phyloP scores from a whole-genome alignment of 2,888 invertebrate species.

The Troides aeacus region DNA sequence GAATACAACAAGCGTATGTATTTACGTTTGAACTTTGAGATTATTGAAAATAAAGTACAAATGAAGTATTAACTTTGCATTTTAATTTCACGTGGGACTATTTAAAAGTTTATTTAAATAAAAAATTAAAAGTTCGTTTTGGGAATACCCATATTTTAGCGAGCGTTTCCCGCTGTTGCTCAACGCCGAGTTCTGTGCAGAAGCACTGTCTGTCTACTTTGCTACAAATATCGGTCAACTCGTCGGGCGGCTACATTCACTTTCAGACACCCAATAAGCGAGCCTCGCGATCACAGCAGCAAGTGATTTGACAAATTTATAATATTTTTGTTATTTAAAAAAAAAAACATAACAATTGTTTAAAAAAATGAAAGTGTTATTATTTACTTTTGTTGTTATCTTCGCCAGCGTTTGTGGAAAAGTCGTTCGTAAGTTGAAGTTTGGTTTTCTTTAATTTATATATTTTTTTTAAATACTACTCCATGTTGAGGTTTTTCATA shows the following conservation, averaged over 20 bases:
- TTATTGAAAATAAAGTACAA: background rate
- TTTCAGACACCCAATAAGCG: constrained; percentile 46
- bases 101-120: background rate
- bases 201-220: constrained; percentile 42
- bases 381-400: constrained; percentile 48
- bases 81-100: background rate
- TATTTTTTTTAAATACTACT: background rate
- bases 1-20: background rate
- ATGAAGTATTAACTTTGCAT: background rate
- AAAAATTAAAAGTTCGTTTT: background rate
- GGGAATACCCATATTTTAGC: constrained; percentile 31
- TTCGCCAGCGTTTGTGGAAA: constrained; percentile 53
- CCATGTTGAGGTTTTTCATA: no score
- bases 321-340: background rate
- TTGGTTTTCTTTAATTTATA: background rate
- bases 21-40: no score
- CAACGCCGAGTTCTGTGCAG: constrained; percentile 32
- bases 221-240: constrained; percentile 69
- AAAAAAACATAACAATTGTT: constrained; percentile 7
- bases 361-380: constrained; percentile 56
- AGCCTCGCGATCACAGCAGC: constrained; percentile 34
- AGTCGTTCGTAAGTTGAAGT: constrained; percentile 64
- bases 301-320: background rate
- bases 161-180: constrained; percentile 35
- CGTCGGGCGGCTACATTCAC: constrained; percentile 62